Evolutionary conservation across 2,113 vertebrate genomes (phyloP), one percentile per base, ranked within the genome.

Genomic region (Chloroceryle aenea): DNA sequence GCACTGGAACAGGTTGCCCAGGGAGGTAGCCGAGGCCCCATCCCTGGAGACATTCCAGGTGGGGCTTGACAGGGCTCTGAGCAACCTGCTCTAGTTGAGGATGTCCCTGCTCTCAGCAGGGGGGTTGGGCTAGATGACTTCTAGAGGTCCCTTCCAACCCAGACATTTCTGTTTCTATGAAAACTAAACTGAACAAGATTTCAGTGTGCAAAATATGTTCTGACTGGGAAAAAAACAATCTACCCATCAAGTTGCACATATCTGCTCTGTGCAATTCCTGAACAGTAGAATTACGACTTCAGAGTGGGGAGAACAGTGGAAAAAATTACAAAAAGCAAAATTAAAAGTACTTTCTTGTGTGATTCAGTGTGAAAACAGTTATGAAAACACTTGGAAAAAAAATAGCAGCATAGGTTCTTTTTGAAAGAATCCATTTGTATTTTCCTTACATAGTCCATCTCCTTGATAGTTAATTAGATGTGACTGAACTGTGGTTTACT

Each of bases 251-350:
- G 18, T 0, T 84, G 23, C 34, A 56, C 30, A 27, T 7, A 34
- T 34, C 15, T 79, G 14, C 30, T 78, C 40, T 53, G 20, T 1
- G 1, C 2, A 0, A 71, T 9, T 71, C 14, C 29, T 1, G 3
- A 53, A 19, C 0, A 0, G 1, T 63, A 26, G 13, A 23, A 36
- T 4, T 50, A 32, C 12, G 8, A 85, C 22, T 16, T 67, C 8
- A 1, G 13, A 75, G 23, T 2, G 7, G 12, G 11, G 7, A 52
- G 15, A 61, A 53, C 14, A 85, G 14, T 20, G 21, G 38, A 89
- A 72, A 18, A 14, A 91, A 61, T 50, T 47, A 50, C 0, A 0
- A 76, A 64, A 72, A 40, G 6, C 12, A 10, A 43, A 68, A 29
- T 42, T 40, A 69, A 26, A 84, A 32, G 63, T 67, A 8, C 10